Evolutionary conservation across 2,113 vertebrate species (phyloP).

Genomic region (Heterocephalus glaber): DNA sequence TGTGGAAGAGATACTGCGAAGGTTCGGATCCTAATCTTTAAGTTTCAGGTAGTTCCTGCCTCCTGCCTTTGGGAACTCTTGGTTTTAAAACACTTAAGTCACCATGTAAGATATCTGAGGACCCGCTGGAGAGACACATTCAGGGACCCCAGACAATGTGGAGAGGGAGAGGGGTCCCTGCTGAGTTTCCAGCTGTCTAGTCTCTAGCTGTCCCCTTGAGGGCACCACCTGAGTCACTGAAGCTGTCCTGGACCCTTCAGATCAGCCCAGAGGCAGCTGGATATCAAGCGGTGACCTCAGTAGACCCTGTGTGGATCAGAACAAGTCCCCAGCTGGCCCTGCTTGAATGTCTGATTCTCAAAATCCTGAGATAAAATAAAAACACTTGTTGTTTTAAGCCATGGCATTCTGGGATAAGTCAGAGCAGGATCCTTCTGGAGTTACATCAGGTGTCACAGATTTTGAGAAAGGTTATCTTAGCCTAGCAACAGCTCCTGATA

Average conservation of each 20-base stretch:
- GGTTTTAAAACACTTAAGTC: background rate
- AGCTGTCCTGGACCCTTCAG: background rate
- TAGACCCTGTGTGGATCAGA: background rate
- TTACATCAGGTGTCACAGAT: background rate
- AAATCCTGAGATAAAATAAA: background rate
- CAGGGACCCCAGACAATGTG: background rate
- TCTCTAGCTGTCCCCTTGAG: background rate
- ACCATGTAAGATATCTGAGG: background rate
- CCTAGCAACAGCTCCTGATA: background rate
- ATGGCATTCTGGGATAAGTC: background rate
- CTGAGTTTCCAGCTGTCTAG: background rate
- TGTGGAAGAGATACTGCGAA: fast-evolving
- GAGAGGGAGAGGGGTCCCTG: background rate
- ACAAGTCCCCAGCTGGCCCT: background rate
- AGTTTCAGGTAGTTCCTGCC: background rate
- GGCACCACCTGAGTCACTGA: background rate
- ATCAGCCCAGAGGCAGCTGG: background rate
- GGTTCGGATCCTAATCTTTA: background rate
- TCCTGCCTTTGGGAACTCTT: background rate
- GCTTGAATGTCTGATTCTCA: background rate
- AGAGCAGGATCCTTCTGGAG: background rate
- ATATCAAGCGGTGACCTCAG: background rate
- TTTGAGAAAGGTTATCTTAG: background rate
- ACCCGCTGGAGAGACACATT: background rate
- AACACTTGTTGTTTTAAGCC: background rate